phyloP scores from a whole-genome alignment of 2,113 vertebrate species.

The Chionomys nivalis region DNA sequence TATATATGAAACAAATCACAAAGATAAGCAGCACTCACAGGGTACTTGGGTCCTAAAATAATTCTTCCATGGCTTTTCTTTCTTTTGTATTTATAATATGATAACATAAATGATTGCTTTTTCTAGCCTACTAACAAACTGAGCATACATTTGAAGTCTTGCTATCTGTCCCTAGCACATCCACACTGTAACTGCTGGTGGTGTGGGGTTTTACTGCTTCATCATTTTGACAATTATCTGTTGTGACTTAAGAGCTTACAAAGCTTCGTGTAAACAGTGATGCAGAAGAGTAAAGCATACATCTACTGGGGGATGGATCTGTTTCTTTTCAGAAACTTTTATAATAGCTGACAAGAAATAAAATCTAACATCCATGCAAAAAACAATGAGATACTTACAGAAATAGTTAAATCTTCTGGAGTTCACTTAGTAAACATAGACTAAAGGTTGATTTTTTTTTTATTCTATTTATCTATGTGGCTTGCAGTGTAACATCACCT shows the following conservation, averaged over 20 bases:
- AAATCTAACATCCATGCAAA: conserved; percentile 63
- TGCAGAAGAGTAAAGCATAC: conserved; percentile 8
- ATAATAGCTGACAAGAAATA: conserved; percentile 54
- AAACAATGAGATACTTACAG: conserved; percentile 48
- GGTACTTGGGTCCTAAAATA: conserved; percentile 53
- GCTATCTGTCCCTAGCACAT: conserved; percentile 52
- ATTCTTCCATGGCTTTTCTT: neutral
- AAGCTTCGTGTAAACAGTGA: conserved; percentile 76
- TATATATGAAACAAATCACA: conserved; percentile 61
- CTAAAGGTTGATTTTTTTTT: conserved; percentile 73
- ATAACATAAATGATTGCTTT: conserved; percentile 72
- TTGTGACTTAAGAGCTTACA: conserved; percentile 72
- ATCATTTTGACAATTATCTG: conserved; percentile 75
- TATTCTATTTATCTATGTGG: conserved; percentile 50
- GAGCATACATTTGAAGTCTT: conserved; percentile 62
- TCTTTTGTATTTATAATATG: conserved; percentile 64
- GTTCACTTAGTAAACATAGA: conserved; percentile 37
- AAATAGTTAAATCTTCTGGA: conserved; percentile 63
- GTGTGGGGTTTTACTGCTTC: conserved; percentile 60
- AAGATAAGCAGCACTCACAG: conserved; percentile 57
- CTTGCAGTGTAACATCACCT: conserved; percentile 54
- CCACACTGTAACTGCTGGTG: conserved; percentile 67
- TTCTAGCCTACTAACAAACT: conserved; percentile 9
- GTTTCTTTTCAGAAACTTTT: conserved; percentile 70
- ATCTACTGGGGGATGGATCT: conserved; percentile 37